phyloP scores from a whole-genome alignment of 2,113 vertebrate genomes.

The Castor canadensis region DNA sequence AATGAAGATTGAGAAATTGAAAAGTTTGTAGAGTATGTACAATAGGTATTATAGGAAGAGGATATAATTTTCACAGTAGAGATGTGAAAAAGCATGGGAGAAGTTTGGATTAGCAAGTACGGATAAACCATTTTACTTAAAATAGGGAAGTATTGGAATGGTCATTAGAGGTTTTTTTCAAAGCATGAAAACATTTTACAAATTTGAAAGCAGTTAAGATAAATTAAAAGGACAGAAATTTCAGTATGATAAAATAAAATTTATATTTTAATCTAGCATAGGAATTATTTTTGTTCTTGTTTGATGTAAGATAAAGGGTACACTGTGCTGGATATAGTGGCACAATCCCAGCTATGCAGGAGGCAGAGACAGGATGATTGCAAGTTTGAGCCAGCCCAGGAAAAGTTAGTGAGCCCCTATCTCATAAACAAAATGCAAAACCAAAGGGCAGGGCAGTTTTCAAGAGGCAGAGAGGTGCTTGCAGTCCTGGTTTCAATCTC shows the following conservation, averaged over 20 bases:
- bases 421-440: too few relatives aligned
- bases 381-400: too few relatives aligned
- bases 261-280: not conserved
- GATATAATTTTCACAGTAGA: too few relatives aligned
- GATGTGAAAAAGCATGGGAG: not conserved
- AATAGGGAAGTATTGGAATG: not conserved
- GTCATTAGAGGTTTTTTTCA: not conserved
- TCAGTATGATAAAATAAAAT: constrained; percentile 1
- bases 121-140: not conserved
- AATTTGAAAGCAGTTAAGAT: not conserved
- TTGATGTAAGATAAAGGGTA: not conserved
- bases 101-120: not conserved
- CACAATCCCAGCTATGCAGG: too few relatives aligned
- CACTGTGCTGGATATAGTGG: too few relatives aligned
- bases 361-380: too few relatives aligned
- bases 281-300: not conserved
- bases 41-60: not conserved
- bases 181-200: not conserved
- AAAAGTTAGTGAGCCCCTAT: too few relatives aligned
- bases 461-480: too few relatives aligned
- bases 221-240: not conserved
- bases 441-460: too few relatives aligned
- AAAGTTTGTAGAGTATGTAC: not conserved
- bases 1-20: not conserved
- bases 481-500: too few relatives aligned